These are phyloP conservation scores for Odobenus rosmarus DNA, from an alignment of 2,113 vertebrate genomes.

Conservation along the genomic window DNA sequence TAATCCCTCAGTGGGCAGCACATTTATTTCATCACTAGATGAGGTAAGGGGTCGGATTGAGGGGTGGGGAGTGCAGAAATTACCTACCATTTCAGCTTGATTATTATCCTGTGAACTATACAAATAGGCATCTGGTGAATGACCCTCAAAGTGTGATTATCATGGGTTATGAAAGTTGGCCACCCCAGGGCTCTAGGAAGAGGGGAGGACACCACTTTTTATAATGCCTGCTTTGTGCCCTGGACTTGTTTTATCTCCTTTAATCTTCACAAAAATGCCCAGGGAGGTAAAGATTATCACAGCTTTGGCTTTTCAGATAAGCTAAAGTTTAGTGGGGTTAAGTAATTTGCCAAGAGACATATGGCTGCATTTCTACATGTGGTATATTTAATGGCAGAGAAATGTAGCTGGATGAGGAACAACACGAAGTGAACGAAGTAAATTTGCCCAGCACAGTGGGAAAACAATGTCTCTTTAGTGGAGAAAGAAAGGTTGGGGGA, in stretches of 20 bases:
- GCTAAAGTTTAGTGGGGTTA: background rate
- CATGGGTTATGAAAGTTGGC: background rate
- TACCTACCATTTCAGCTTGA: background rate
- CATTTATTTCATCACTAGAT: background rate
- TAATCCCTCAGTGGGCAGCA: background rate
- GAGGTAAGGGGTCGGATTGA: background rate
- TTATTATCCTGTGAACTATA: background rate
- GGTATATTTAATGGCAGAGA: background rate
- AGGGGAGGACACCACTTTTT: background rate
- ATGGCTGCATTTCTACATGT: background rate
- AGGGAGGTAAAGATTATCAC: background rate
- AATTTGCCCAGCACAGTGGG: background rate
- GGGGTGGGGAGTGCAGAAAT: background rate
- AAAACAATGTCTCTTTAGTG: background rate
- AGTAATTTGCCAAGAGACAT: background rate
- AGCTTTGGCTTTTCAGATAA: conserved; percentile 27
- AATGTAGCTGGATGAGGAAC: background rate
- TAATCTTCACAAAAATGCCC: background rate
- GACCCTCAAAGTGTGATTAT: background rate
- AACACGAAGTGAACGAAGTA: background rate
- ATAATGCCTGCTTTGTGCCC: conserved; percentile 28
- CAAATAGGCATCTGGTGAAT: background rate
- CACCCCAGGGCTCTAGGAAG: background rate
- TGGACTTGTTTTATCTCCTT: conserved; percentile 14
- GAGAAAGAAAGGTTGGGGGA: background rate